Conservation (phyloP, 1,140 invertebrate genomes). For the Physella acuta region DNA sequence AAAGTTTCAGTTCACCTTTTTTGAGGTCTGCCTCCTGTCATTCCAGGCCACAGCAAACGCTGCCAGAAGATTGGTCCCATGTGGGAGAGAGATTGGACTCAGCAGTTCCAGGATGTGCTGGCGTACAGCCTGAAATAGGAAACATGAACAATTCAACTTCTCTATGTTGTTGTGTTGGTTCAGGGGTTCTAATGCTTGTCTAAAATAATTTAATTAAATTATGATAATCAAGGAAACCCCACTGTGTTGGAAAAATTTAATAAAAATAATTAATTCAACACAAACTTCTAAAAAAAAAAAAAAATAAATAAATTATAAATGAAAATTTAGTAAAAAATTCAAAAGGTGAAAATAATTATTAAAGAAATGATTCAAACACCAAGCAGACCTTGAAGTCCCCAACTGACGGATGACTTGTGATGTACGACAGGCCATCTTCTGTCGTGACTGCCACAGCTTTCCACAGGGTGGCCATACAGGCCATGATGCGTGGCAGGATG, state of each 20-base stretch:
- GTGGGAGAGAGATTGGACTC: constrained; percentile 83
- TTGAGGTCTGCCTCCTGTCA: constrained; percentile 66
- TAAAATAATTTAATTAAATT: too few species aligned
- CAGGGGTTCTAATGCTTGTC: too few species aligned
- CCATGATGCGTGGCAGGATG: constrained; percentile 80
- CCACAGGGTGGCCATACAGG: constrained; percentile 80
- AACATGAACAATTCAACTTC: too few species aligned
- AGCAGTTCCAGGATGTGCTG: constrained; percentile 82
- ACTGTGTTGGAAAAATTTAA: too few species aligned
- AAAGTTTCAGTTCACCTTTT: constrained; percentile 11
- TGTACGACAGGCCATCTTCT: background rate
- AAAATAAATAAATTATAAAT: too few species aligned
- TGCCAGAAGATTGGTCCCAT: constrained; percentile 79
- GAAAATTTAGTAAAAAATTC: background rate
- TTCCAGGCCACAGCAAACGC: constrained; percentile 89
- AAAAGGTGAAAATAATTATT: background rate
- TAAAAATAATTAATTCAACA: too few species aligned
- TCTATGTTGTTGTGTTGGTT: too few species aligned
- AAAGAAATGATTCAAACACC: background rate
- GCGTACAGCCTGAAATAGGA: constrained; percentile 65
- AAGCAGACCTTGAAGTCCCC: constrained; percentile 52
- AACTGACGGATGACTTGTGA: constrained; percentile 49
- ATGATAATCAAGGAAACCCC: too few species aligned
- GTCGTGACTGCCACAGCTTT: constrained; percentile 64
- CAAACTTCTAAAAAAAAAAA: too few species aligned